Evolutionary conservation across 1,140 invertebrate species (phyloP).

Genomic region (Zeugodacus cucurbitae): DNA sequence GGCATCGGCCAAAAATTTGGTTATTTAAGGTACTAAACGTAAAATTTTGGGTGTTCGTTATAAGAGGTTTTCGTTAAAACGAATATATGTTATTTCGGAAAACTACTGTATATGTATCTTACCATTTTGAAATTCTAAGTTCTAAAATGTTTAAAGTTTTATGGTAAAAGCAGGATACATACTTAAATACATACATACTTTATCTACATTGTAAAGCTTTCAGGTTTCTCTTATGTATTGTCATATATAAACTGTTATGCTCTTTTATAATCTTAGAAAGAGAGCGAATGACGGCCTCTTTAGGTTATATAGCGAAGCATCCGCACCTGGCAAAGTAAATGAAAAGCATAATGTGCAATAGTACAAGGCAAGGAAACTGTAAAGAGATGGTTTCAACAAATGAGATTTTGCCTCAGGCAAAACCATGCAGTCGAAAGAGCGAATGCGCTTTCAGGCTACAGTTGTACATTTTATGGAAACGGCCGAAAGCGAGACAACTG

Average conservation of each 20-base stretch:
- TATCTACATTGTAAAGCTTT: background rate
- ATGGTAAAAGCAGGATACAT: no score
- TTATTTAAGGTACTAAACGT: no score
- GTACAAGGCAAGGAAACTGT: background rate
- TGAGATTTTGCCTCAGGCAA: constrained; percentile 5
- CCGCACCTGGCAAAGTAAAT: background rate
- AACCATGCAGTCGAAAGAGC: constrained; percentile 1
- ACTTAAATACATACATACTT: background rate
- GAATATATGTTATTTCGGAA: no score
- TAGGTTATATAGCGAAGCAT: background rate
- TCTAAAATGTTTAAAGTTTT: no score
- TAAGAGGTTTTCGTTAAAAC: no score
- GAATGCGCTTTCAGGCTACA: constrained; percentile 32
- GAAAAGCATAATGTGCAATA: background rate
- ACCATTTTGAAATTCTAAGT: no score
- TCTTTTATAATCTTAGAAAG: background rate
- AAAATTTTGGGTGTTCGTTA: no score
- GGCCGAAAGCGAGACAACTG: constrained; percentile 34
- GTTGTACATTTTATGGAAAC: background rate
- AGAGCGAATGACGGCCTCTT: background rate
- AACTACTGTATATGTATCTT: no score
- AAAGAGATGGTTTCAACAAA: constrained; percentile 21
- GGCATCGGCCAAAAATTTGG: no score
- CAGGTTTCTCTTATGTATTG: background rate
- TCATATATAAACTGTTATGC: background rate